These are phyloP conservation scores for Agelas oroides DNA, from an alignment of 37 sponge, comb jelly and placozoan species.

Conservation along the genomic window DNA sequence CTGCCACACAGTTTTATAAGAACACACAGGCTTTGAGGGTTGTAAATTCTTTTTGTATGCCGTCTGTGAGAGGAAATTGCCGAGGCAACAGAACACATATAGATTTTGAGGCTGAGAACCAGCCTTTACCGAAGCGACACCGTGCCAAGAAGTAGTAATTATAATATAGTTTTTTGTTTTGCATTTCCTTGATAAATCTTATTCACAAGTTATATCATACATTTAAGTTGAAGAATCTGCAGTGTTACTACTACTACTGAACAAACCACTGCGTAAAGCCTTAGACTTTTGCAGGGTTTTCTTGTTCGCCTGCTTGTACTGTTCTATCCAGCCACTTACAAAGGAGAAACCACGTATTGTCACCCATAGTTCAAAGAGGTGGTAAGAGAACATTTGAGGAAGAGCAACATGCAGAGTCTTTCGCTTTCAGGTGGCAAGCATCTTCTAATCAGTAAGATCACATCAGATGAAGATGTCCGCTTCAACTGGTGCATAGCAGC, in stretches of 20 bases:
- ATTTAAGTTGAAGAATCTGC: too few species aligned
- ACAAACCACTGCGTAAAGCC: background rate
- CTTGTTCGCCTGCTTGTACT: conserved; percentile 43
- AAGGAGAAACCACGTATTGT: conserved; percentile 55
- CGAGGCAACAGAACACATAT: background rate
- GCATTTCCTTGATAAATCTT: too few species aligned
- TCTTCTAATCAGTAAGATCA: too few species aligned
- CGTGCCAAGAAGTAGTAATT: background rate
- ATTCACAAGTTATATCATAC: too few species aligned
- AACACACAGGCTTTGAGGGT: conserved; percentile 46
- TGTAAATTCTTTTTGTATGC: conserved; percentile 17
- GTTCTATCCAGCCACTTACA: conserved; percentile 38
- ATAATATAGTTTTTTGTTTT: too few species aligned
- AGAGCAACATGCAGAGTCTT: too few species aligned
- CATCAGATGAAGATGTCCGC: conserved; percentile 1
- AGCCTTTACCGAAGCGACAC: background rate
- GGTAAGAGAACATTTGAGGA: too few species aligned
- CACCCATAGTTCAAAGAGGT: conserved; percentile 25
- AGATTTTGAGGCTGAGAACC: background rate
- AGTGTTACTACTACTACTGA: too few species aligned
- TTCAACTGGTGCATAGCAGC: background rate
- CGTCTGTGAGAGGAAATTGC: conserved; percentile 10
- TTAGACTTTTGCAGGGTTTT: conserved; percentile 51
- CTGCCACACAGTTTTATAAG: conserved; percentile 25
- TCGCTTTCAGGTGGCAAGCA: too few species aligned